Evolutionary conservation across 2,888 invertebrate species (phyloP).

Genomic region (Eilema griseolum): DNA sequence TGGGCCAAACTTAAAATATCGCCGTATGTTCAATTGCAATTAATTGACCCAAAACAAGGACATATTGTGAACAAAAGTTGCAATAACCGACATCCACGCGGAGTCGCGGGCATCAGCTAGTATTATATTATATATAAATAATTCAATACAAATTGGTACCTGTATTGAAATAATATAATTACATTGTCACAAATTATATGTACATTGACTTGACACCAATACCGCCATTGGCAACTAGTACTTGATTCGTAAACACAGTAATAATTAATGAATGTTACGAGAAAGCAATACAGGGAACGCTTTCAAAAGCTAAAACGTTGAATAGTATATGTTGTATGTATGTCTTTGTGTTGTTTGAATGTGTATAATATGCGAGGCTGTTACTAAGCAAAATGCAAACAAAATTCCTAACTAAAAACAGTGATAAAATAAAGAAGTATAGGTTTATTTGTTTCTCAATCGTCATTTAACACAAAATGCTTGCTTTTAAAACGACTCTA

Average conservation of each 20-base stretch:
- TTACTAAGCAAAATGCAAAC: background rate
- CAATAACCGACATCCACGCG: too few species aligned
- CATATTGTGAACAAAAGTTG: too few species aligned
- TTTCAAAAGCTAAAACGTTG: background rate
- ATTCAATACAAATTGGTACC: background rate
- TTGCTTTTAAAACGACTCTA: background rate
- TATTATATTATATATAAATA: too few species aligned
- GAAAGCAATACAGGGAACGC: background rate
- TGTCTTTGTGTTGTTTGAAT: background rate
- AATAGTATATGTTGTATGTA: background rate
- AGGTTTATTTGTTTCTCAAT: background rate
- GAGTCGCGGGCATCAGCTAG: too few species aligned
- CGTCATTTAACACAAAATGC: background rate
- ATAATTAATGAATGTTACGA: background rate
- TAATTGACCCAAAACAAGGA: too few species aligned
- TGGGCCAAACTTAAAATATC: too few species aligned
- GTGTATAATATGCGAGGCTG: background rate
- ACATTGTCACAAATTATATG: background rate
- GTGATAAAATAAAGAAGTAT: background rate
- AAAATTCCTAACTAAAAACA: background rate
- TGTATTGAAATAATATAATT: background rate
- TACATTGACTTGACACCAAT: background rate
- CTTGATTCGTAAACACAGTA: background rate
- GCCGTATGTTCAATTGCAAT: too few species aligned
- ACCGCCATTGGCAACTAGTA: background rate